Evolutionary conservation across 2,797 vertebrate species (phyloP).

Genomic region (Argya squamiceps): DNA sequence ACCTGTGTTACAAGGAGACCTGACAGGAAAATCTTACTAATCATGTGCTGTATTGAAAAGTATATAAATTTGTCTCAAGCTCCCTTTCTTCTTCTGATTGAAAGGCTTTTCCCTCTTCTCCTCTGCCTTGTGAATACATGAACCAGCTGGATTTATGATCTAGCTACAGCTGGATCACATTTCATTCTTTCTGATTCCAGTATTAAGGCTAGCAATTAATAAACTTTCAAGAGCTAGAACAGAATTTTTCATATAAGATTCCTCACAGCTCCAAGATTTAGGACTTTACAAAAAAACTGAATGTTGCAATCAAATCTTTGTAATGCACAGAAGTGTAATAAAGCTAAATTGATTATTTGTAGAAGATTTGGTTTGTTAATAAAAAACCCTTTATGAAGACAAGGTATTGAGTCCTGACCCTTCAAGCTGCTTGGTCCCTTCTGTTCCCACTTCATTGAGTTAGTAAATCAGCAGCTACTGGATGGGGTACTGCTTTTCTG

Average conservation of each 20-base stretch:
- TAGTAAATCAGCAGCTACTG: constrained; percentile 1
- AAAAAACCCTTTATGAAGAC: neutral
- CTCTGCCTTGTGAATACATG: neutral
- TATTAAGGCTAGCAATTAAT: neutral
- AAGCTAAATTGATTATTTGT: neutral
- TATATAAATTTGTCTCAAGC: neutral
- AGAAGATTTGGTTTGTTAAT: neutral
- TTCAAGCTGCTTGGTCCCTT: neutral
- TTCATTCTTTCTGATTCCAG: neutral
- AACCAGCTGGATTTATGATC: constrained; percentile 6
- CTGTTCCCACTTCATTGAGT: neutral
- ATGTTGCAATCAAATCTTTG: neutral
- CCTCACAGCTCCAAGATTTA: neutral
- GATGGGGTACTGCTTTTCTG: neutral
- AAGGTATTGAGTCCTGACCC: neutral
- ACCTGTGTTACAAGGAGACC: neutral
- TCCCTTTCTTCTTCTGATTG: neutral
- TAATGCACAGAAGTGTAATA: neutral
- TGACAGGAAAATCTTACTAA: neutral
- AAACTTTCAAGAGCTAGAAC: neutral
- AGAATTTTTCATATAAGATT: neutral
- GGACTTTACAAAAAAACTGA: neutral
- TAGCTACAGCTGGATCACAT: neutral
- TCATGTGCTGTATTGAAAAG: neutral
- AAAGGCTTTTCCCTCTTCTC: neutral